Base-by-base conservation (phyloP, 1,140 invertebrate species). In the Arion vulgaris region DNA sequence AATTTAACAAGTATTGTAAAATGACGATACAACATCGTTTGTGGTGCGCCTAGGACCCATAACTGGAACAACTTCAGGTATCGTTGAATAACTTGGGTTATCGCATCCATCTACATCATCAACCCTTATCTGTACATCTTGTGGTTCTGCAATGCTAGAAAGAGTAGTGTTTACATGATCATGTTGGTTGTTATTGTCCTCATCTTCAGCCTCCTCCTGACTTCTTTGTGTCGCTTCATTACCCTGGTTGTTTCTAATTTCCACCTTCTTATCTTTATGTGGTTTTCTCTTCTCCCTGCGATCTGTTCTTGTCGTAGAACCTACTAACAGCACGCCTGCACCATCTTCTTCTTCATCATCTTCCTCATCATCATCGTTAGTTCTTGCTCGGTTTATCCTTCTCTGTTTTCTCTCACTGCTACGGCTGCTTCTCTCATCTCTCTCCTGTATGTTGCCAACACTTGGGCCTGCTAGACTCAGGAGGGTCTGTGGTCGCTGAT, bases 1-100 rank as follows among this genome's bases (percentile, higher is more conserved):
- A 9, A 28, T 19, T 4, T 36, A 71, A 28, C 17, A 45, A 45
- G 28, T 11, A 26, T 68, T 28, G 19, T 28, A 76, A 53, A 49
- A 77, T 57, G 0, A 78, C 74, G 51, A 32, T 28, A 76, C 73
- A 49, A 77, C 73, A 2, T 83, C 74, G 51, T 69, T 83, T 66
- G 71, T 13, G 15, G 5, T n/a, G 26, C 36, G 34, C 17, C 39
- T 49, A 7, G 13, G 38, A n/a, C 23, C 38, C 66, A 36, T n/a
- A 32, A 9, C 28, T n/a, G 66, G 28, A 5, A 38, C 53, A 51
- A 36, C 34, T 38, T 72, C 79, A 19, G 45, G 66, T 0, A 53
- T 39, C 1, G 66, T 57, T 39, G 76, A 66, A 39, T 23, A 26
- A 13, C 32, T 38, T 39, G 51, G n/a, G 13, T 57, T 57, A 23